Evolutionary conservation across 2,113 vertebrate species (phyloP).

Genomic region (Nasalis larvatus): DNA sequence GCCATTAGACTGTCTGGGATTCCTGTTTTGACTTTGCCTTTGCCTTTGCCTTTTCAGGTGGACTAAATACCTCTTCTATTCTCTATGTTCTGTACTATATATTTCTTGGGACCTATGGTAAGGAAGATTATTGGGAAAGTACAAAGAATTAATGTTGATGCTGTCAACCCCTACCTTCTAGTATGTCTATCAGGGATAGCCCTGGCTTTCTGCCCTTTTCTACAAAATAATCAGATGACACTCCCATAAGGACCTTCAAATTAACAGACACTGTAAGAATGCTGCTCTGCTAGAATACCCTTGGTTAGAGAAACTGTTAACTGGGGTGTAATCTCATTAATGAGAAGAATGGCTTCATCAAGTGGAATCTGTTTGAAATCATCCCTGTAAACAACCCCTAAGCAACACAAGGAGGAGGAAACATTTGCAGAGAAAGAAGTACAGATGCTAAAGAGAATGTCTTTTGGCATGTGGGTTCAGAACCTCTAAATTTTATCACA

Average conservation of each 20-base stretch:
- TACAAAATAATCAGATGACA: background rate
- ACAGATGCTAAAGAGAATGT: background rate
- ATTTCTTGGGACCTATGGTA: background rate
- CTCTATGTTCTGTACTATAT: background rate
- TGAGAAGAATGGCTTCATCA: background rate
- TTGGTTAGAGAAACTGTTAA: background rate
- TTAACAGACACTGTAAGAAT: background rate
- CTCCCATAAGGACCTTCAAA: background rate
- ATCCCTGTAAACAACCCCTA: background rate
- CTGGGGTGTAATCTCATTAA: background rate
- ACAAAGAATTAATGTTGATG: background rate
- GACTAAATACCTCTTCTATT: background rate
- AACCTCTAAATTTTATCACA: background rate
- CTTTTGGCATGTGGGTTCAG: background rate
- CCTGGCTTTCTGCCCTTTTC: background rate
- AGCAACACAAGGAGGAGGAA: background rate
- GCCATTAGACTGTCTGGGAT: background rate
- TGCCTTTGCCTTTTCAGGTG: background rate
- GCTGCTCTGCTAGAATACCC: background rate
- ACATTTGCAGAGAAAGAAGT: background rate
- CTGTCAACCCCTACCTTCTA: background rate
- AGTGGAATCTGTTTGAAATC: constrained; percentile 11
- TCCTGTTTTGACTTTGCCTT: background rate
- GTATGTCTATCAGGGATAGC: too few relatives aligned
- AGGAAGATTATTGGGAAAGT: background rate